Conservation (phyloP, 2,113 vertebrate species). For the Chrysemys picta region DNA sequence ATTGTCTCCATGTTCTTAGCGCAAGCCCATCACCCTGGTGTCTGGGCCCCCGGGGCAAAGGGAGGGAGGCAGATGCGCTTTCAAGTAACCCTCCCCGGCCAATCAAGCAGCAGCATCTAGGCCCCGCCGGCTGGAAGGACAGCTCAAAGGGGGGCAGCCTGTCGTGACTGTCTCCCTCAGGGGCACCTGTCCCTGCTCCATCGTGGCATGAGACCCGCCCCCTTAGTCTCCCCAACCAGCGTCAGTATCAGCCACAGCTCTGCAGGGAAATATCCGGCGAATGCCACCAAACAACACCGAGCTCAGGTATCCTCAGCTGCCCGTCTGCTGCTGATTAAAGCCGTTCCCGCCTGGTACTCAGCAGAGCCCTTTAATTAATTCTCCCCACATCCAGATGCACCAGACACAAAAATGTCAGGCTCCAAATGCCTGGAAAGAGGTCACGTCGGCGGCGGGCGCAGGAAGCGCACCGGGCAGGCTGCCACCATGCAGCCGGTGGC, state of each 20-base stretch:
- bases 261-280: fast-evolving
- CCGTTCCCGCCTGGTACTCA: constrained; percentile 16
- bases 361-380: constrained; percentile 39
- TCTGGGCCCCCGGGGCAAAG: not conserved
- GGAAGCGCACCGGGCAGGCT: not conserved
- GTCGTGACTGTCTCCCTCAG: not conserved
- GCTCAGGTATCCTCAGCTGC: not conserved
- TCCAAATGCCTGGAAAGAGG: not conserved
- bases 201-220: not conserved
- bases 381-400: constrained; percentile 66
- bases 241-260: not conserved
- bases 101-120: not conserved
- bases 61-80: not conserved
- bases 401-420: not conserved
- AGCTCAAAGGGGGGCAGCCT: not conserved
- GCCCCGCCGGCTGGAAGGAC: not conserved
- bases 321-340: constrained; percentile 44
- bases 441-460: not conserved
- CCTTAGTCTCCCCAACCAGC: not conserved
- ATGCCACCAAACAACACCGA: not conserved
- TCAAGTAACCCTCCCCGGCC: not conserved
- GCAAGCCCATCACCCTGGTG: not conserved
- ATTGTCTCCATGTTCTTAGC: not conserved
- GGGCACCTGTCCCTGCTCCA: not conserved
- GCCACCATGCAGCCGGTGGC: not conserved